phyloP scores from a whole-genome alignment of 1,140 invertebrate species.

The Solenopsis fugax region DNA sequence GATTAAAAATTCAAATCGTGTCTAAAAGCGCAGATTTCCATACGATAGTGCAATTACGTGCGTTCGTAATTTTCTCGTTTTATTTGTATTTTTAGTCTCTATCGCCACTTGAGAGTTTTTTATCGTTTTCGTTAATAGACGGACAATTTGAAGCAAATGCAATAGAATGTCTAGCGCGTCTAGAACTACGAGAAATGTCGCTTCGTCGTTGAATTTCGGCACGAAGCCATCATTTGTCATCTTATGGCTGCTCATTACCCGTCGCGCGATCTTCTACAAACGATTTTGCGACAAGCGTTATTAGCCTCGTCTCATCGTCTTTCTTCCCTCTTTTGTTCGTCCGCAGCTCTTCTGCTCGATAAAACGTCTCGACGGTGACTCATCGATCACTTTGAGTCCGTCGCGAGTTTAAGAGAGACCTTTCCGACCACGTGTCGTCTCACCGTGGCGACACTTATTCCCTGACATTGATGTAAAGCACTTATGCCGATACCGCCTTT shows the following conservation, averaged over 20 bases:
- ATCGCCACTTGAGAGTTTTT: neutral
- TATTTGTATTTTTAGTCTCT: neutral
- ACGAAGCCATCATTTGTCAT: slow-evolving; percentile 5
- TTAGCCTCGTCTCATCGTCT: neutral
- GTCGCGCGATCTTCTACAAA: neutral
- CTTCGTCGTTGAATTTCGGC: neutral
- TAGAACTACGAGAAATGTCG: neutral
- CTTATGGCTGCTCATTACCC: slow-evolving; percentile 31
- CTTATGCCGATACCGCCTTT: neutral
- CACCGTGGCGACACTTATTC: slow-evolving; percentile 24
- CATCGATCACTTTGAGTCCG: slow-evolving; percentile 45
- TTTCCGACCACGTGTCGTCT: slow-evolving; percentile 31
- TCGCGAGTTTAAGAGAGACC: slow-evolving; percentile 2
- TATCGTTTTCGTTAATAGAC: neutral
- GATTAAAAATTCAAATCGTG: neutral
- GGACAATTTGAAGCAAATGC: neutral
- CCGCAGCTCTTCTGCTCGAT: neutral
- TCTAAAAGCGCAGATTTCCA: neutral
- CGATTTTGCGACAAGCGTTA: slow-evolving; percentile 22
- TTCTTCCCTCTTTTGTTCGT: neutral
- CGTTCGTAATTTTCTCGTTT: neutral
- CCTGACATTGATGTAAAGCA: slow-evolving; percentile 28
- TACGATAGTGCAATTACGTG: neutral
- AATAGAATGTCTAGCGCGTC: neutral
- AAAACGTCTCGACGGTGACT: slow-evolving; percentile 24